A percentile compares a stretch with the other conserved stretches of the same genome.
Conservation (phyloP, 2,888 invertebrate genomes). For the Acleris literana region DNA sequence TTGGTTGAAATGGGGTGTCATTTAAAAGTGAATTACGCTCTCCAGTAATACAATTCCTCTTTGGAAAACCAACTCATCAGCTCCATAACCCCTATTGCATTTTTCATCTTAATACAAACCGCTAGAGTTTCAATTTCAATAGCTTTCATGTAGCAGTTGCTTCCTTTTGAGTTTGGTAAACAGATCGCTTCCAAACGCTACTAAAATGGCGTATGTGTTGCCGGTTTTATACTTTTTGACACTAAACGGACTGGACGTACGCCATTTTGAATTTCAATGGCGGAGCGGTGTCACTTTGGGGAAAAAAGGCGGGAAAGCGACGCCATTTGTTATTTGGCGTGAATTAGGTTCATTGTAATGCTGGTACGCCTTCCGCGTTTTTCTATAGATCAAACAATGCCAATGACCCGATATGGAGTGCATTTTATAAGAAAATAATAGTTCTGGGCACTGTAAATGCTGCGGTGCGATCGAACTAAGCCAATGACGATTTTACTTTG, state of each 20-base stretch:
- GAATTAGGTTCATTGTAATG: slow-evolving; percentile 8
- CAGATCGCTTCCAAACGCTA: too few species aligned
- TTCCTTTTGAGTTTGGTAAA: too few species aligned
- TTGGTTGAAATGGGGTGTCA: slow-evolving; percentile 33
- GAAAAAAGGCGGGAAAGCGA: slow-evolving; percentile 19
- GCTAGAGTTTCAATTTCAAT: too few species aligned
- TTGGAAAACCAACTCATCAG: too few species aligned
- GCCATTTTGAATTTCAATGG: not conserved
- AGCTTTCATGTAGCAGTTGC: too few species aligned
- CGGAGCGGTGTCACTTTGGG: slow-evolving; percentile 9
- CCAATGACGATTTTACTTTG: too few species aligned
- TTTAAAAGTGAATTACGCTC: slow-evolving; percentile 34
- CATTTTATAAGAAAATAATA: not conserved
- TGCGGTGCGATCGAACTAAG: not conserved
- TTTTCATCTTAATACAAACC: too few species aligned
- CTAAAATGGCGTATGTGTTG: not conserved
- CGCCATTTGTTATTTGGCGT: slow-evolving; percentile 23
- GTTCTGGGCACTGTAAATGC: not conserved
- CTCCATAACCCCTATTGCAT: too few species aligned
- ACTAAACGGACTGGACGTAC: not conserved
- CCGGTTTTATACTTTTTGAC: not conserved
- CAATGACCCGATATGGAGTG: not conserved
- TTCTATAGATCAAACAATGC: too few species aligned
- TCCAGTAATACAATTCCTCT: not conserved
- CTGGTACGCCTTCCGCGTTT: slow-evolving; percentile 1